Evolutionary conservation across 2,888 invertebrate genomes (phyloP), one percentile per base, ranked within the genome.

Genomic region (Polia nebulosa): DNA sequence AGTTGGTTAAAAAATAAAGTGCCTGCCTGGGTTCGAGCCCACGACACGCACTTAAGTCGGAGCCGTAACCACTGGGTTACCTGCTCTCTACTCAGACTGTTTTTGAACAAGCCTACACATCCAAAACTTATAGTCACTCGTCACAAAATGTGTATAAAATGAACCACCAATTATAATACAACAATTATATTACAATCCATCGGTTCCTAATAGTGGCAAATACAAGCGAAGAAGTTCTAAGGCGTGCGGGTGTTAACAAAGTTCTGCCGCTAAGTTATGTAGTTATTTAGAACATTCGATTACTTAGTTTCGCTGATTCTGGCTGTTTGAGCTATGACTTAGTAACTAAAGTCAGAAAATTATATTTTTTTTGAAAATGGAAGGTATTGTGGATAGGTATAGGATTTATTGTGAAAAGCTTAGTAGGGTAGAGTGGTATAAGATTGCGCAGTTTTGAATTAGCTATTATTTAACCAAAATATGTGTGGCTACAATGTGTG

Each of bases 241-340:
- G 66, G 56, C 75, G 60, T 67, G 69, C 60, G 59, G 41, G 64
- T 29, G 64, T 56, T 75, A 75, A 71, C 83, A 59, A 79, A 83
- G 62, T 80, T 80, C 58, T 25, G 22, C 59, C 39, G 34, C 58
- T 61, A 80, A 80, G 52, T 80, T 82, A 53, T 61, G 71, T n/a
- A n/a, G n/a, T n/a, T n/a, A n/a, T n/a, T 71, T 65, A 51, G 68
- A 72, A 69, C 72, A 67, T 81, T 81, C 72, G 65, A 72, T 81
- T 81, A 63, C 60, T 80, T 72, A 53, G 65, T 69, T 69, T 53
- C 27, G 11, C 49, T 56, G 49, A 25, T 63, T 64, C 29, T 41
- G 59, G 51, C 36, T 76, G 51, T 63, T 71, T 61, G 51, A 57
- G 32, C 57, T 57, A 55, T 57, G 62, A 53, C 51, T 80, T 68